Evolutionary conservation across 2,113 vertebrate genomes (phyloP).

Genomic region (Podarcis raffonei): DNA sequence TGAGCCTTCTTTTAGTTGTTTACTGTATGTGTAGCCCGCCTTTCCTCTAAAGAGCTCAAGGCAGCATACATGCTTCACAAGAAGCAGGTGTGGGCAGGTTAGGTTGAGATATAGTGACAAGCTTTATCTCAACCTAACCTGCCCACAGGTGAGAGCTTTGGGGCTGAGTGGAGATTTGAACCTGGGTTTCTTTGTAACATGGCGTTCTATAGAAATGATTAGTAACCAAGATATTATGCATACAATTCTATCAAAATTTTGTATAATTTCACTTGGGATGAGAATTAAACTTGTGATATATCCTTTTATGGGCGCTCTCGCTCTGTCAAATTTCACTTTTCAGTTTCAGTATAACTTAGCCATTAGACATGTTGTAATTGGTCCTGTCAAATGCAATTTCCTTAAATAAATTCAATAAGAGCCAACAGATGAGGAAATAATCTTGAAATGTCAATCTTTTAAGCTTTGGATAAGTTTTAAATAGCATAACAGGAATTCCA

Average conservation of each 20-base stretch:
- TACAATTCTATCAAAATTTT: not conserved
- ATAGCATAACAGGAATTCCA: conserved; percentile 63
- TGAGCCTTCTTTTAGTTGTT: not conserved
- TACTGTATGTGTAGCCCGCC: not conserved
- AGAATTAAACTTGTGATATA: conserved; percentile 8
- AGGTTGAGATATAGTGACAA: not conserved
- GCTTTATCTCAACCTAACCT: too few relatives aligned
- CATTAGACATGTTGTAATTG: conserved; percentile 56
- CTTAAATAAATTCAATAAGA: conserved; percentile 55
- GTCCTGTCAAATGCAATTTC: conserved; percentile 65
- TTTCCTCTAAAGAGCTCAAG: too few relatives aligned
- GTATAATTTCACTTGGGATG: not conserved
- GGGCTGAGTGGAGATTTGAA: not conserved
- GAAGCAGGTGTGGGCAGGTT: too few relatives aligned
- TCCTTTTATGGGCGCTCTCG: not conserved
- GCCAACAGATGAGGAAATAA: conserved; percentile 64
- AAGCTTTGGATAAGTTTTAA: conserved; percentile 61
- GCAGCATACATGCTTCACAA: too few relatives aligned
- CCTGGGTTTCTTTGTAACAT: not conserved
- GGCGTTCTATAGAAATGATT: not conserved
- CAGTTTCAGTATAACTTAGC: conserved; percentile 58
- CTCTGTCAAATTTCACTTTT: conserved; percentile 54
- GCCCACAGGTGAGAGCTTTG: not conserved
- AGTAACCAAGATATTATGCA: not conserved
- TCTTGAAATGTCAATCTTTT: conserved; percentile 64